Evolutionary conservation across 2,888 invertebrate genomes (phyloP), one percentile per base, ranked within the genome.

Genomic region (Mythimna loreyi): DNA sequence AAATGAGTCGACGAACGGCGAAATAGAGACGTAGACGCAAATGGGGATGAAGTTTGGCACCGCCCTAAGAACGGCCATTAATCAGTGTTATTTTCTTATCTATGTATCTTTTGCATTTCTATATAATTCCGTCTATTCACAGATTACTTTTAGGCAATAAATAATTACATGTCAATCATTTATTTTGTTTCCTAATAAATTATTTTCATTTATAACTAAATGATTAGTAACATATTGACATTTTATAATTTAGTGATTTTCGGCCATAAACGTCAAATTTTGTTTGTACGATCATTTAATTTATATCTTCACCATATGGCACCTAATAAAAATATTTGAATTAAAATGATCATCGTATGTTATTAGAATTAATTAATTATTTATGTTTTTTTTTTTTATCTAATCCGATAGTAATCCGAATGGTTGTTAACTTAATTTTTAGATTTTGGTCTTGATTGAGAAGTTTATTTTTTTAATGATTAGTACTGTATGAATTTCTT

Each of bases 11-110:
- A 89, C 85, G 89, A 91, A 87, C 86, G 84, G 85, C 87, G 82
- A 88, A 93, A 95, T 94, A 93, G 91, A 94, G 94, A 88, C 86
- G 90, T 93, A 75, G 80, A 80, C 77, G 67, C 66, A 75, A 82
- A 74, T 67, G 67, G 85, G 87, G 88, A 85, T 88, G 84, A 75
- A 84, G 78, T 86, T 84, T 85, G 83, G 90, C 85, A 90, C 91
- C 93, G 91, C 93, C 94, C 89, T 86, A 82, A 86, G 82, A 82
- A 81, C 84, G 76, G 84, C 85, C 88, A 89, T 91, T 90, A 85
- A 85, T 87, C 82, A 72, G 28, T 67, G 59, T 61, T 64, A 72
- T 55, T 73, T 81, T 71, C 67, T 78, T 74, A 81, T 75, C 63
- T 73, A 77, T 65, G 13, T 72, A 69, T 68, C 30, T 68, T 23